phyloP scores from a whole-genome alignment of 2,113 vertebrate genomes.

The Catagonus wagneri region DNA sequence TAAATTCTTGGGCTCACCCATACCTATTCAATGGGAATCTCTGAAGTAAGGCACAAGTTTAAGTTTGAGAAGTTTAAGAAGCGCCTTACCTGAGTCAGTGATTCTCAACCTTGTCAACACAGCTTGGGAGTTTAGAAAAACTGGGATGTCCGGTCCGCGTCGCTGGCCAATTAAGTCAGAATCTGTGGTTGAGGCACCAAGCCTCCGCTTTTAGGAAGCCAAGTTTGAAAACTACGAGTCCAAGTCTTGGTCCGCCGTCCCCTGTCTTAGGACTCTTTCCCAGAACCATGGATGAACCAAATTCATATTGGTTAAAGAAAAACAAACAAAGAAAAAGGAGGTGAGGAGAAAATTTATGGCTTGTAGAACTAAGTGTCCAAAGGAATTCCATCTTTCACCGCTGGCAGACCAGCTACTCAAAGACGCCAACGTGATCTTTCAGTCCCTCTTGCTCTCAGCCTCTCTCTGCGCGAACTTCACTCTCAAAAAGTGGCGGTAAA shows the following conservation, averaged over 20 bases:
- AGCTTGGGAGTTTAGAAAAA: not conserved
- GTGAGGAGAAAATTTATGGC: not conserved
- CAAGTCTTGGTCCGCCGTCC: not conserved
- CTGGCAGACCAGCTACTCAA: not conserved
- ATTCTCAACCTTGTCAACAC: not conserved
- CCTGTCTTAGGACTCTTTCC: not conserved
- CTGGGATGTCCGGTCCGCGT: not conserved
- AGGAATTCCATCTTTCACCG: not conserved
- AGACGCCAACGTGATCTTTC: not conserved
- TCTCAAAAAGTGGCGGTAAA: accelerated
- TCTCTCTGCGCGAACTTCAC: accelerated
- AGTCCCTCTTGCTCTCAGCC: too few relatives aligned
- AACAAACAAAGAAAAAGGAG: too few relatives aligned
- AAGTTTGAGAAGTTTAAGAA: not conserved
- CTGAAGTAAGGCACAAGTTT: not conserved
- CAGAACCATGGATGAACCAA: not conserved
- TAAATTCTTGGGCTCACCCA: not conserved
- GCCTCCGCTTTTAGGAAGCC: not conserved
- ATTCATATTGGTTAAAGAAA: not conserved
- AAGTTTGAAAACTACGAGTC: not conserved
- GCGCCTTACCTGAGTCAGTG: not conserved
- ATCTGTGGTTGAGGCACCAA: not conserved
- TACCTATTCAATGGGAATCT: not conserved
- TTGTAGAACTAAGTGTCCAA: not conserved
- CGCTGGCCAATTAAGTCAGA: not conserved